A percentile compares a stretch with the other conserved stretches of the same genome.
These are phyloP conservation scores for Ophion ellenae DNA, from an alignment of 2,888 invertebrate genomes.

Conservation along the genomic window DNA sequence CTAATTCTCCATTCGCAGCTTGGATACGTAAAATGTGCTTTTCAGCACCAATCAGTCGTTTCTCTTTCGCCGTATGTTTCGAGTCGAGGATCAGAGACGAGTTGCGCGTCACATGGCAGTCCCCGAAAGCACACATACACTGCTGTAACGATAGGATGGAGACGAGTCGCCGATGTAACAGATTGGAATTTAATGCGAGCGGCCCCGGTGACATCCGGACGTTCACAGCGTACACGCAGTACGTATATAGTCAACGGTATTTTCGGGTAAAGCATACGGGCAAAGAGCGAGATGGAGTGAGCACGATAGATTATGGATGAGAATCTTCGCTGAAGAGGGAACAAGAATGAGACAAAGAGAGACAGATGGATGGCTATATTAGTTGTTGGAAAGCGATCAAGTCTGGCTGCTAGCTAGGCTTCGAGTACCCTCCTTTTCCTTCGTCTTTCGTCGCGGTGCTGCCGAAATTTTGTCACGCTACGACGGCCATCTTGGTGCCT, in stretches of 20 bases:
- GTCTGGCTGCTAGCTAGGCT: conserved; percentile 38
- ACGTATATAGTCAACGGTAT: conserved; percentile 24
- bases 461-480: conserved; percentile 40
- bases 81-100: conserved; percentile 37
- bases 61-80: conserved; percentile 42
- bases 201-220: conserved; percentile 72
- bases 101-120: conserved; percentile 58
- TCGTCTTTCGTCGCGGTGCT: conserved; percentile 3
- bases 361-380: conserved; percentile 52
- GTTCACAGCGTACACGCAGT: conserved; percentile 29
- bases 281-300: conserved; percentile 47
- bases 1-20: background rate
- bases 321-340: conserved; percentile 50
- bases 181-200: conserved; percentile 83
- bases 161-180: conserved; percentile 79
- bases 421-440: conserved; percentile 33
- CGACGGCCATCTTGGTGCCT: conserved; percentile 55
- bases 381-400: conserved; percentile 67
- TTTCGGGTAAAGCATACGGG: conserved; percentile 47
- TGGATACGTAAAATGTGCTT: background rate
- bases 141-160: conserved; percentile 47
- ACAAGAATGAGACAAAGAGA: conserved; percentile 29
- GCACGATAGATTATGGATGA: conserved; percentile 64
- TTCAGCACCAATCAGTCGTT: conserved; percentile 75
- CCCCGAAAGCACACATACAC: conserved; percentile 55